Conservation (phyloP, 2,888 invertebrate genomes). For the Steromphala cineraria region DNA sequence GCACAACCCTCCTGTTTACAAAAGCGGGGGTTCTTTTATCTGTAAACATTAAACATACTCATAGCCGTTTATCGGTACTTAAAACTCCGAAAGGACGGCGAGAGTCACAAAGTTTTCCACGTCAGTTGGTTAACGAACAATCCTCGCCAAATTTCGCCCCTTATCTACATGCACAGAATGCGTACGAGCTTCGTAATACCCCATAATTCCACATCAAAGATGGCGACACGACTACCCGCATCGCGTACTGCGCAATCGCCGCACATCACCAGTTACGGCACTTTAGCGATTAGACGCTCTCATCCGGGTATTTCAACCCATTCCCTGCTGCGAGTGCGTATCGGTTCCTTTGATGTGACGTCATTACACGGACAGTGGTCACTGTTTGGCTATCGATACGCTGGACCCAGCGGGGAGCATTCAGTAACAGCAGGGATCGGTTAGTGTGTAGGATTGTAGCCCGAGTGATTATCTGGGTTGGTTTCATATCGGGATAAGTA, state of each 20-base stretch:
- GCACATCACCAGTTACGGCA: neutral
- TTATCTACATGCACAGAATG: neutral
- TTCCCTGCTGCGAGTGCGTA: neutral
- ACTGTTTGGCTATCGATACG: neutral
- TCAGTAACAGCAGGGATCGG: neutral
- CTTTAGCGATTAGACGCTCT: neutral
- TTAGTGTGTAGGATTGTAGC: neutral
- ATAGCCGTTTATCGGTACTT: constrained; percentile 3
- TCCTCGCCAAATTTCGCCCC: neutral
- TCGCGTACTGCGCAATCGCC: neutral
- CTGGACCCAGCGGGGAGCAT: neutral
- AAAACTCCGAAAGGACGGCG: neutral
- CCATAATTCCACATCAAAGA: constrained; percentile 19
- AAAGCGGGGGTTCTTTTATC: neutral
- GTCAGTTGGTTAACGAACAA: neutral
- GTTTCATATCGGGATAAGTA: constrained; percentile 15
- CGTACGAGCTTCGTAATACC: neutral
- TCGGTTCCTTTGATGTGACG: constrained; percentile 3
- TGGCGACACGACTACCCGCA: neutral
- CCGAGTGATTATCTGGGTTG: constrained; percentile 2
- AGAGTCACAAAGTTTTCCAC: neutral
- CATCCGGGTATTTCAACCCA: neutral
- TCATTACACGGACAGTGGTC: neutral
- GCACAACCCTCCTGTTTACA: neutral
- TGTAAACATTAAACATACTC: neutral